Conservation (phyloP, 2,888 invertebrate genomes). For the Lithophane semibrunnea region DNA sequence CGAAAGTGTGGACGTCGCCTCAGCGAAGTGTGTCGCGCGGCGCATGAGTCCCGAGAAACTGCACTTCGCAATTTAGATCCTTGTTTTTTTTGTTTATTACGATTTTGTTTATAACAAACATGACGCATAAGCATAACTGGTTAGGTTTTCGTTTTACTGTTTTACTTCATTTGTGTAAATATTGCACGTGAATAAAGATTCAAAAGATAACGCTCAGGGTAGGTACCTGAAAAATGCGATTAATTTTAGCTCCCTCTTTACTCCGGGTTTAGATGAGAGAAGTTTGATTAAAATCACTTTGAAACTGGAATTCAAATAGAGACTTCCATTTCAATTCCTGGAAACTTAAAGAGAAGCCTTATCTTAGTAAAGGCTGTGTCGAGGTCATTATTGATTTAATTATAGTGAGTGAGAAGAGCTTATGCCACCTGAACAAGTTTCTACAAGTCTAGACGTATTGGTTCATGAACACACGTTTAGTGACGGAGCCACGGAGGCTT, state of each 20-base stretch:
- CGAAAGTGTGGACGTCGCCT: conserved; percentile 74
- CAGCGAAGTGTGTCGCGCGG: conserved; percentile 74
- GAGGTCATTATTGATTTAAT: conserved; percentile 22
- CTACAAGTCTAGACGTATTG: conserved; percentile 45
- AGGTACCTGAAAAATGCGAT: conserved; percentile 8
- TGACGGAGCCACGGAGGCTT: conserved; percentile 10
- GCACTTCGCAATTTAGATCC: conserved; percentile 69
- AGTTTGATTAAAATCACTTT: background rate
- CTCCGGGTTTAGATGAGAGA: background rate
- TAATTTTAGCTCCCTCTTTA: conserved; percentile 13
- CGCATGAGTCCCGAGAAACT: conserved; percentile 69
- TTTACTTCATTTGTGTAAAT: conserved; percentile 56
- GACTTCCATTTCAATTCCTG: background rate
- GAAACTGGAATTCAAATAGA: background rate
- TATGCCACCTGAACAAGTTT: conserved; percentile 46
- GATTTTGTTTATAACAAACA: conserved; percentile 68
- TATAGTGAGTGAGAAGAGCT: conserved; percentile 8
- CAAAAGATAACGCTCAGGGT: conserved; percentile 25
- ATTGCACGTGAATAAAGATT: conserved; percentile 44
- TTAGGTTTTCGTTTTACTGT: conserved; percentile 52
- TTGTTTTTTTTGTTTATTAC: conserved; percentile 64
- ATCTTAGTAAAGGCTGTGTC: background rate
- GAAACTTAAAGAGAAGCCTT: background rate
- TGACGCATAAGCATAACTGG: conserved; percentile 54
- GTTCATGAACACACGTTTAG: conserved; percentile 18